A percentile compares a stretch with the other conserved stretches of the same genome.
Conservation (phyloP, 2,113 vertebrate species). For the Lycocorax pyrrhopterus region DNA sequence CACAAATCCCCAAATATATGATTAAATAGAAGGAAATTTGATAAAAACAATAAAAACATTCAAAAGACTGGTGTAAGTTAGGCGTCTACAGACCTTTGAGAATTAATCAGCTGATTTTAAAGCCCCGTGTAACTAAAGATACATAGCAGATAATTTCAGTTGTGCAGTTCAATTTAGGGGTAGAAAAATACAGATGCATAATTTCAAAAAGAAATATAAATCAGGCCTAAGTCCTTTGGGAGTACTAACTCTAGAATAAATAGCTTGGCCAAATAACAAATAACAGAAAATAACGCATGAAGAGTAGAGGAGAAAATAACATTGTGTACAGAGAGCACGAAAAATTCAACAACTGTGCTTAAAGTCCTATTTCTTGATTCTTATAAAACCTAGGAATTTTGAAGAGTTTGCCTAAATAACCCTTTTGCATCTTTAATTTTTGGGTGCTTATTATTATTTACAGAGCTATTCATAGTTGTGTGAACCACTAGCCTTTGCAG, state of each 20-base stretch:
- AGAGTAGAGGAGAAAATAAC: background rate
- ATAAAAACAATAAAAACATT: slow-evolving; percentile 34
- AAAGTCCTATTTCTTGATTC: background rate
- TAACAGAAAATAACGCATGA: background rate
- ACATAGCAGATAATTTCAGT: background rate
- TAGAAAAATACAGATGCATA: background rate
- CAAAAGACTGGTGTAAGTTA: background rate
- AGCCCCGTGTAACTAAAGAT: background rate
- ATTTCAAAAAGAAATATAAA: background rate
- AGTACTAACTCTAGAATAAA: background rate
- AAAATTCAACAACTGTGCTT: background rate
- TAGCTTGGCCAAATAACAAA: background rate
- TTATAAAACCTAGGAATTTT: background rate
- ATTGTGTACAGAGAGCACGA: accelerated
- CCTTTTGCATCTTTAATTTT: background rate
- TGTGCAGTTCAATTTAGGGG: background rate
- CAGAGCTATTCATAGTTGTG: background rate
- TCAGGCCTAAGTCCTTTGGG: background rate
- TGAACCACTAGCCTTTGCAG: background rate
- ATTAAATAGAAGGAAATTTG: slow-evolving; percentile 28
- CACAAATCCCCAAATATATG: slow-evolving; percentile 2
- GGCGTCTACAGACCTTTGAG: background rate
- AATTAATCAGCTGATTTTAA: slow-evolving; percentile 20
- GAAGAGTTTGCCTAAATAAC: background rate
- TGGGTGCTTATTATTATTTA: background rate